phyloP scores from a whole-genome alignment of 2,797 vertebrate species.

The Oreortyx pictus region DNA sequence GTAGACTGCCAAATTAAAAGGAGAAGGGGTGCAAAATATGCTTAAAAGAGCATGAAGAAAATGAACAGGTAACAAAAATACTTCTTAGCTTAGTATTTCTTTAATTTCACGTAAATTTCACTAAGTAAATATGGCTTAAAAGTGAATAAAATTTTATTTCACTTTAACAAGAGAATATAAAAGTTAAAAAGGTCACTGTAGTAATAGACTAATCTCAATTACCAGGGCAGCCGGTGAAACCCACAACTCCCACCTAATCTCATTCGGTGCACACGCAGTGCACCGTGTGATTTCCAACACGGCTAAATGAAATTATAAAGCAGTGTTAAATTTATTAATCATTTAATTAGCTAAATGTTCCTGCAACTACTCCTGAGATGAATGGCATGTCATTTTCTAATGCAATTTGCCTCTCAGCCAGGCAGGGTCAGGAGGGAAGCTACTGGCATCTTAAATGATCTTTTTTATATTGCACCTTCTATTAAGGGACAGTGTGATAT shows the following conservation, averaged over 20 bases:
- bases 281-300: slow-evolving; percentile 94
- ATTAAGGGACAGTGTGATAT: slow-evolving; percentile 68
- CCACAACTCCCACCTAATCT: slow-evolving; percentile 92
- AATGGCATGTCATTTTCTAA: slow-evolving; percentile 98
- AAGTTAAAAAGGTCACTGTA: slow-evolving; percentile 96
- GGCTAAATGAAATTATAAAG: slow-evolving; percentile 97
- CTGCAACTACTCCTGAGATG: slow-evolving; percentile 94
- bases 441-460: slow-evolving; percentile 86
- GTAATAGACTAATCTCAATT: slow-evolving; percentile 98
- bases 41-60: background rate
- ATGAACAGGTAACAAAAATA: background rate
- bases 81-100: slow-evolving; percentile 72
- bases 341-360: slow-evolving; percentile 99
- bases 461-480: slow-evolving; percentile 78
- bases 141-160: slow-evolving; percentile 91
- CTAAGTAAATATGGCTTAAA: slow-evolving; percentile 88
- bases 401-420: slow-evolving; percentile 94
- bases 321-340: slow-evolving; percentile 99
- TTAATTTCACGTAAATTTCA: slow-evolving; percentile 82
- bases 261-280: slow-evolving; percentile 88
- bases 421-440: slow-evolving; percentile 93
- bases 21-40: background rate
- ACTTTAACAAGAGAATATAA: slow-evolving; percentile 91
- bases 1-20: background rate
- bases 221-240: slow-evolving; percentile 89